Conservation (phyloP, 2,797 vertebrate genomes). For the Onychomys leucogaster region DNA sequence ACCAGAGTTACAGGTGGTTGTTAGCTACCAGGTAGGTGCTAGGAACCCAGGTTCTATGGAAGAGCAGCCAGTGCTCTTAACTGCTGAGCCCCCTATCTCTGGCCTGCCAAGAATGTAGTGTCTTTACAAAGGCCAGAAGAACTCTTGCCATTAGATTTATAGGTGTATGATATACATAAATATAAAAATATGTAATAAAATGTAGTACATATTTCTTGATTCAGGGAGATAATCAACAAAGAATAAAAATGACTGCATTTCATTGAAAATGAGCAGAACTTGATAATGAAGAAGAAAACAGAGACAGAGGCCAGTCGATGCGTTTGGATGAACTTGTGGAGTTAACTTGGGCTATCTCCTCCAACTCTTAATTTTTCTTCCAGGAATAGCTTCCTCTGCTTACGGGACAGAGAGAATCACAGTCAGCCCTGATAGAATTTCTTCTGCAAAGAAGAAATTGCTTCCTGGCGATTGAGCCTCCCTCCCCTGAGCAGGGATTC, state of each 20-base stretch:
- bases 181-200: not conserved
- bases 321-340: not conserved
- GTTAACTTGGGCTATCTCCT: not conserved
- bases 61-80: not conserved
- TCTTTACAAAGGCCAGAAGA: slow-evolving; percentile 39
- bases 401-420: not conserved
- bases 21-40: not conserved
- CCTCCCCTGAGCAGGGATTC: not conserved
- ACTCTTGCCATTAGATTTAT: not conserved
- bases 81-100: not conserved
- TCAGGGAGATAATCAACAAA: slow-evolving; percentile 12
- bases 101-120: not conserved
- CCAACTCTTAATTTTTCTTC: not conserved
- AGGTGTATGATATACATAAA: not conserved
- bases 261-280: slow-evolving; percentile 9
- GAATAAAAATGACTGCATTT: not conserved
- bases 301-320: not conserved
- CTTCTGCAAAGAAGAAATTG: not conserved
- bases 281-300: not conserved
- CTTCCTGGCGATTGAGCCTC: not conserved
- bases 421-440: not conserved
- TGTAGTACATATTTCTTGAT: not conserved
- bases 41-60: not conserved
- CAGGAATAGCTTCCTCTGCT: not conserved
- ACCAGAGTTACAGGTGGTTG: not conserved